These are phyloP conservation scores for Melipona beecheii DNA, from an alignment of 2,888 invertebrate genomes.

Conservation along the genomic window DNA sequence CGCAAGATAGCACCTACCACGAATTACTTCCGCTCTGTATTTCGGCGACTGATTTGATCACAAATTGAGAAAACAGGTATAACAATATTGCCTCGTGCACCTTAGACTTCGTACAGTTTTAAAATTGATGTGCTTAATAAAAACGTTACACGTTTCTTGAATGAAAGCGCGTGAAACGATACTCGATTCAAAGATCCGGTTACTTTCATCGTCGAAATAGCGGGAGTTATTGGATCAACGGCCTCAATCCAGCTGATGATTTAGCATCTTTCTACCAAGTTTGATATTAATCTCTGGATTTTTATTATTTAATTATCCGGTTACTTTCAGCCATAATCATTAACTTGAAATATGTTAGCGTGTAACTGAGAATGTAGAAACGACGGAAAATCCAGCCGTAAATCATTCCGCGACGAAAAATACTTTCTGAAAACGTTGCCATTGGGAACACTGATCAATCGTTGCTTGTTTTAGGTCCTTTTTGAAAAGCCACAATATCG, in stretches of 20 bases:
- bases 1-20: background rate
- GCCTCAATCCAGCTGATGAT: background rate
- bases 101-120: background rate
- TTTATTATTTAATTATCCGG: background rate
- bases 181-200: background rate
- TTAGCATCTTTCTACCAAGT: slow-evolving; percentile 1
- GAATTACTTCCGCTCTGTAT: background rate
- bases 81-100: background rate
- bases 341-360: too few species aligned
- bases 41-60: background rate
- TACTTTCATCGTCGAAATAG: slow-evolving; percentile 35
- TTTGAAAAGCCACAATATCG: background rate
- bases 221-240: slow-evolving; percentile 49
- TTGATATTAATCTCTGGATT: background rate
- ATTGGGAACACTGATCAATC: background rate
- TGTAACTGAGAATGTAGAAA: background rate
- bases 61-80: background rate
- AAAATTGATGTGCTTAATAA: background rate
- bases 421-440: too few species aligned
- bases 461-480: slow-evolving; percentile 10
- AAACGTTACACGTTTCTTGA: background rate
- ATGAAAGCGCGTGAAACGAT: background rate
- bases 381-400: background rate
- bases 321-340: background rate
- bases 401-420: background rate